Evolutionary conservation across 2,113 vertebrate genomes (phyloP).

Genomic region (Fulica atra): DNA sequence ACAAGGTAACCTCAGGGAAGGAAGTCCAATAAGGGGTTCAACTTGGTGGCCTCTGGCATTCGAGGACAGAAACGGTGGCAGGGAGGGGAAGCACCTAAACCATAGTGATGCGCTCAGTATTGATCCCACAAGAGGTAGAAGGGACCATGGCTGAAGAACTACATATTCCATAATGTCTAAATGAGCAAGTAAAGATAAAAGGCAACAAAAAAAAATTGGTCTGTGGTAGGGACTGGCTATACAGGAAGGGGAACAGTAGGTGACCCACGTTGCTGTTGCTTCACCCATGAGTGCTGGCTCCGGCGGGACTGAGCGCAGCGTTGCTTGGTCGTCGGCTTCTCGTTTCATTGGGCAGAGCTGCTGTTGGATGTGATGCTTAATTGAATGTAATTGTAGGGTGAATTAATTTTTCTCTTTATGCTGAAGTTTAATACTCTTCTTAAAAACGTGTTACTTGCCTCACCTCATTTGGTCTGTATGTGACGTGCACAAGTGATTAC

Average conservation of each 20-base stretch:
- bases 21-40: neutral
- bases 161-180: neutral
- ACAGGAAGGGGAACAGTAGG: neutral
- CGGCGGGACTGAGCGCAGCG: neutral
- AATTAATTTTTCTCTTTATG: neutral
- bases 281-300: neutral
- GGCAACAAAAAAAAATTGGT: neutral
- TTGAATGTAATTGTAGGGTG: conserved; percentile 19
- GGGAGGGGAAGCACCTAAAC: neutral
- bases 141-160: neutral
- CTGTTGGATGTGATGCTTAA: neutral
- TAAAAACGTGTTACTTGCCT: neutral
- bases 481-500: neutral
- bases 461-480: neutral
- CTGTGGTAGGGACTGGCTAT: neutral
- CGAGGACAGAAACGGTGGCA: neutral
- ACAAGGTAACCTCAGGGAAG: conserved; percentile 58
- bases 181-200: neutral
- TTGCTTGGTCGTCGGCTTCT: neutral
- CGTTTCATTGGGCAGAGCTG: neutral
- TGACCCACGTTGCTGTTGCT: neutral
- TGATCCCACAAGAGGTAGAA: neutral
- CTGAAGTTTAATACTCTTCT: neutral
- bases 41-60: neutral
- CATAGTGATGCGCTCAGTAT: neutral